These are phyloP conservation scores for Bombus pascuorum DNA, from an alignment of 1,140 invertebrate genomes.

Conservation along the genomic window DNA sequence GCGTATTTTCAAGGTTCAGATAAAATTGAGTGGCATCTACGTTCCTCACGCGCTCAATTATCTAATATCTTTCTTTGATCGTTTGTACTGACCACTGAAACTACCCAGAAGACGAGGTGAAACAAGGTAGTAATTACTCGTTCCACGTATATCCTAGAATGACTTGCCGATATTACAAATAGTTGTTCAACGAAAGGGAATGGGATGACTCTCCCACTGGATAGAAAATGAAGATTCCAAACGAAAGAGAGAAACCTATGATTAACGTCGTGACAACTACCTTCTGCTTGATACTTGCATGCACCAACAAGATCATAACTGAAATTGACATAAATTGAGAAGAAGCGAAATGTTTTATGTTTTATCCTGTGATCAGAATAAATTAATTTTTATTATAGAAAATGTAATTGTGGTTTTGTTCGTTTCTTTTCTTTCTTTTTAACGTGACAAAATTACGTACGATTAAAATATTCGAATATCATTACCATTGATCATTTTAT, in stretches of 20 bases:
- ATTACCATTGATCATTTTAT: background rate
- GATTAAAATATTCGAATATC: background rate
- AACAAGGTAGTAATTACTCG: constrained; percentile 24
- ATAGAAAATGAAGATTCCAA: constrained; percentile 8
- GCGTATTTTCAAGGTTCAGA: too few species aligned
- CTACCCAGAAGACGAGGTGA: constrained; percentile 27
- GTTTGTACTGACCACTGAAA: constrained; percentile 19
- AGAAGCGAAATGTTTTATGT: background rate
- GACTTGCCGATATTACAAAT: constrained; percentile 55
- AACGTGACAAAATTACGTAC: background rate
- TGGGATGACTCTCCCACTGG: constrained; percentile 7
- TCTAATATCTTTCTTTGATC: background rate
- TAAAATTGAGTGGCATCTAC: background rate
- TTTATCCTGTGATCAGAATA: background rate
- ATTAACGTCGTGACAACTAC: background rate
- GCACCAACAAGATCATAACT: background rate
- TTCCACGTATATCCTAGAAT: constrained; percentile 13
- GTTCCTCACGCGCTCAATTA: background rate
- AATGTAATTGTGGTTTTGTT: background rate
- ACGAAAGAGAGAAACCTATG: background rate
- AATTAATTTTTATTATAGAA: background rate
- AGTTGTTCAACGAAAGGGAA: constrained; percentile 54
- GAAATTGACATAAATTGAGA: background rate
- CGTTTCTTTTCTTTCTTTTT: background rate
- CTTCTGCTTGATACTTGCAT: background rate